Percentiles rank a stretch among this genome's conserved stretches.
These are phyloP conservation scores for Incurvaria masculella DNA, from an alignment of 2,888 invertebrate genomes.

Conservation along the genomic window DNA sequence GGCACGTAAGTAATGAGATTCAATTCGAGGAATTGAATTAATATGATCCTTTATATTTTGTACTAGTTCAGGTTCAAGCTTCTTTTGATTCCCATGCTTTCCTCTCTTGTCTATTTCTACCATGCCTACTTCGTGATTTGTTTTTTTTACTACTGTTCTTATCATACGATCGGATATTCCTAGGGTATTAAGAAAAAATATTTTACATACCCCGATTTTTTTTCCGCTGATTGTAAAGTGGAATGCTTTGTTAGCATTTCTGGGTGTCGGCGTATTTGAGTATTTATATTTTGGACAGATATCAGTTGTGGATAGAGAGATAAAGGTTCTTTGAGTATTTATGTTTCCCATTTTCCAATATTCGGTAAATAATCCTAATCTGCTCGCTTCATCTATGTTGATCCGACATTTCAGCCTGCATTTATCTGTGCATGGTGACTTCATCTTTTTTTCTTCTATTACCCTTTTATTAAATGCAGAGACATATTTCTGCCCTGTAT, in stretches of 20 bases:
- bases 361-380: neutral
- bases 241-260: slow-evolving; percentile 10
- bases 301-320: neutral
- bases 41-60: slow-evolving; percentile 16
- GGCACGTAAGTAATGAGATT: slow-evolving; percentile 19
- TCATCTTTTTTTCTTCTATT: neutral
- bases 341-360: slow-evolving; percentile 4
- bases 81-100: slow-evolving; percentile 1
- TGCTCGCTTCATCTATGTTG: neutral
- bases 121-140: slow-evolving; percentile 8
- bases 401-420: slow-evolving; percentile 1
- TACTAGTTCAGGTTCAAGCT: slow-evolving; percentile 6
- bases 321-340: neutral
- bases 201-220: slow-evolving; percentile 8
- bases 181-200: slow-evolving; percentile 13
- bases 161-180: slow-evolving; percentile 11
- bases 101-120: neutral
- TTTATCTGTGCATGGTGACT: neutral
- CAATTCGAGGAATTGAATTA: slow-evolving; percentile 19
- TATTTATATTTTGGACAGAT: slow-evolving; percentile 2
- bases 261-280: neutral
- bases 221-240: slow-evolving; percentile 9
- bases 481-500: neutral
- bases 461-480: neutral
- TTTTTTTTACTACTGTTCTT: slow-evolving; percentile 8